Evolutionary conservation across 2,888 invertebrate species (phyloP), one percentile per base, ranked within the genome.

Genomic region (Microctonus aethiopoides): DNA sequence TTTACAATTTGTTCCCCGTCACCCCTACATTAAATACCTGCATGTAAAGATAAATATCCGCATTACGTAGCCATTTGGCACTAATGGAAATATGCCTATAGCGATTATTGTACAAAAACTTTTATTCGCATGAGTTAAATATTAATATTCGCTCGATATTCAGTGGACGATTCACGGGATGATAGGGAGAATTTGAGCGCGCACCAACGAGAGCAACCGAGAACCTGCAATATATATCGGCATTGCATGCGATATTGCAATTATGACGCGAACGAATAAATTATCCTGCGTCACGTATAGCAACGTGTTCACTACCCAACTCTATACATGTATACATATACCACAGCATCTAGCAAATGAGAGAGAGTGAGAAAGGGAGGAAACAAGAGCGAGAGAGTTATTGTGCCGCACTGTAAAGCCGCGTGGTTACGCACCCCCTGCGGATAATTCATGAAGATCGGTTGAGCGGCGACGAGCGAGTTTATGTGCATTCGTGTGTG

Each of bases 251-350:
- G 80, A 83, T 80, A 79, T 79, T 78, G 82, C 82, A 82, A 83
- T 83, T 82, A 82, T 78, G 79, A 82, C 74, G 78, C 77, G 79
- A 77, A 75, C 79, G 80, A 82, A 82, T 83, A 82, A 83, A 83
- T 83, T 81, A 81, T 79, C 76, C 72, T 64, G 73, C 76, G 76
- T 75, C 80, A 78, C 79, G 80, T 79, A 77, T 75, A 69, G 61
- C 61, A 60, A 59, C 69, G 69, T 69, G 69, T 68, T 34, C 16
- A 16, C 46, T 22, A 26, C 61, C 61, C 60, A 22, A 13, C 52
- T 11, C 34, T 52, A 63, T 63, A 63, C 20, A 63, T 52, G 26
- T 54, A n/a, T 54, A 26, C n/a, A 24, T 54, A 24, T 13, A 24
- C 26, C 26, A 26, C 51, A 62, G 29, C 26, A 62, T 26, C 46